Evolutionary conservation across 2,797 vertebrate species (phyloP).

Genomic region (Gadopsis marmoratus): DNA sequence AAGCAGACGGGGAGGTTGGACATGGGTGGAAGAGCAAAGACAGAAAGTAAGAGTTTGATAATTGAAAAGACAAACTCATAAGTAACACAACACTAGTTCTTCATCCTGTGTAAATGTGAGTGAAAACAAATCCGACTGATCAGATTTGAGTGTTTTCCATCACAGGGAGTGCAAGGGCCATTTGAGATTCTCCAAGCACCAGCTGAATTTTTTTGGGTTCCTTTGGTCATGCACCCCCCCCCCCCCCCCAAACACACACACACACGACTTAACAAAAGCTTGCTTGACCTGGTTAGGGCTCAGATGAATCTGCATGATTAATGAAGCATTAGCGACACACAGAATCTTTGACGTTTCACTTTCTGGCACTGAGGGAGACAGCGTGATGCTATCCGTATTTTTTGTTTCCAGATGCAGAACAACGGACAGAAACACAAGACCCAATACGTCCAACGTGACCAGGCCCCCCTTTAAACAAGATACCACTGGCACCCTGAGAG

Average conservation of each 20-base stretch:
- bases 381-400: constrained; percentile 49
- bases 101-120: constrained; percentile 50
- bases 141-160: constrained; percentile 88
- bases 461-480: constrained; percentile 51
- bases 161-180: constrained; percentile 81
- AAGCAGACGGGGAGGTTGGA: constrained; percentile 27
- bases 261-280: constrained; percentile 64
- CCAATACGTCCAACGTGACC: constrained; percentile 25
- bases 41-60: constrained; percentile 19
- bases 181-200: constrained; percentile 83
- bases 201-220: constrained; percentile 82
- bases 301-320: constrained; percentile 76
- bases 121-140: constrained; percentile 87
- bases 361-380: constrained; percentile 65
- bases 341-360: constrained; percentile 79
- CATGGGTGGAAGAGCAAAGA: constrained; percentile 7
- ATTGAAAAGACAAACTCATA: constrained; percentile 60
- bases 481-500: constrained; percentile 45
- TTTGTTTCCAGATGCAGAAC: constrained; percentile 36
- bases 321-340: constrained; percentile 67
- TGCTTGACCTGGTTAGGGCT: constrained; percentile 71
- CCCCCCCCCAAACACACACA: constrained; percentile 30
- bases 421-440: constrained; percentile 66
- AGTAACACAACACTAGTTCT: constrained; percentile 71
- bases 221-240: constrained; percentile 71